A percentile compares a stretch with the other conserved stretches of the same genome.
These are phyloP conservation scores for Machaerirhynchus nigripectus DNA, from an alignment of 2,113 vertebrate species.

Conservation along the genomic window DNA sequence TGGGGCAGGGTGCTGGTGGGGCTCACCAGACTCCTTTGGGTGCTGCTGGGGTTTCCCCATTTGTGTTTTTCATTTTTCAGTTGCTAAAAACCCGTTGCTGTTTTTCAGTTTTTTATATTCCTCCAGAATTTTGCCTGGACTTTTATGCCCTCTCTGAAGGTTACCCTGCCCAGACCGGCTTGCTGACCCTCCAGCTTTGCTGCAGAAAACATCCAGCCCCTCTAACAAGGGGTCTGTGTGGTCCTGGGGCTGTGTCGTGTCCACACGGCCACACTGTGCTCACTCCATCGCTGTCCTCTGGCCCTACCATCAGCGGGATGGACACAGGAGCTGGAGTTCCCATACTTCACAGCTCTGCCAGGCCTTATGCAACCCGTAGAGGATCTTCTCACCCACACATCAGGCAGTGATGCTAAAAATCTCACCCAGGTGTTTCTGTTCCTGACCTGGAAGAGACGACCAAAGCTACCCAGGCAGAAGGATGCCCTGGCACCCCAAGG, in stretches of 20 bases:
- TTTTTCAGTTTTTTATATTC: background rate
- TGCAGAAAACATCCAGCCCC: background rate
- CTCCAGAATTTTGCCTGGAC: background rate
- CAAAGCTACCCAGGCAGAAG: accelerated
- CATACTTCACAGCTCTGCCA: background rate
- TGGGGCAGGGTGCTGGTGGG: background rate
- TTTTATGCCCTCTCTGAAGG: background rate
- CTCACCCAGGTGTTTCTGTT: background rate
- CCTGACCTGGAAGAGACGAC: background rate
- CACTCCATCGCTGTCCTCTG: accelerated
- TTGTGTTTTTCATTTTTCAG: too few species aligned
- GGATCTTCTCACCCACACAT: background rate
- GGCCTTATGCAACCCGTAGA: background rate
- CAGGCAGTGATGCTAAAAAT: background rate
- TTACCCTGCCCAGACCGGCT: background rate
- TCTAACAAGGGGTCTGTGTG: background rate
- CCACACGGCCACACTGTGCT: background rate
- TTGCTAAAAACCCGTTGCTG: accelerated
- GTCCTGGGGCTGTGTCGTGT: background rate
- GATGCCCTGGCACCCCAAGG: background rate
- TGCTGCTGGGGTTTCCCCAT: background rate
- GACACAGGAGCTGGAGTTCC: background rate
- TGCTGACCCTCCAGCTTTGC: background rate
- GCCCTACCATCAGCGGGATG: accelerated
- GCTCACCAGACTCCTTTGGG: background rate